Evolutionary conservation across 1,140 invertebrate species (phyloP).

Genomic region (Acromyrmex echinatior): DNA sequence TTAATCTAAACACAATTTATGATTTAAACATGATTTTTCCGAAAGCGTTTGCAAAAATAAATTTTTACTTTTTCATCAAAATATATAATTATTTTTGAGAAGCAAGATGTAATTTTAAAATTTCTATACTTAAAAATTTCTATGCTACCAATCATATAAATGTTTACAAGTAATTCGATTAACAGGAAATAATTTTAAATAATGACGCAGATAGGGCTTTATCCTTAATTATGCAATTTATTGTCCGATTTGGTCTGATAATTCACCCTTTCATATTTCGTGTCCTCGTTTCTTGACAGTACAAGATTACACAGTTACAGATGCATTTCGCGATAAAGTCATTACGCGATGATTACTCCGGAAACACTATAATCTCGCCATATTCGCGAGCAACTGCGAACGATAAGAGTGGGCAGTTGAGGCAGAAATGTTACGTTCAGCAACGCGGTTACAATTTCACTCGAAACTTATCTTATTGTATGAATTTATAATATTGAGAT

Average conservation of each 20-base stretch:
- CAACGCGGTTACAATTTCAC: slow-evolving; percentile 53
- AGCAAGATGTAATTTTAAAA: not conserved
- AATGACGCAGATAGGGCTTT: not conserved
- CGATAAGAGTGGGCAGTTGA: slow-evolving; percentile 18
- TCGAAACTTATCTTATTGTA: slow-evolving; percentile 44
- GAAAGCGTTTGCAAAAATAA: not conserved
- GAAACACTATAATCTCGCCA: slow-evolving; percentile 42
- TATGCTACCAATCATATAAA: not conserved
- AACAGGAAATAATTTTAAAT: slow-evolving; percentile 4
- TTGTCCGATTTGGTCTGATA: slow-evolving; percentile 15
- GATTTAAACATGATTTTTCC: not conserved
- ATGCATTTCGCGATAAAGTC: slow-evolving; percentile 42
- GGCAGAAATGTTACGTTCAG: slow-evolving; percentile 18
- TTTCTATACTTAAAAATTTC: not conserved
- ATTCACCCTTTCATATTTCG: slow-evolving; percentile 26
- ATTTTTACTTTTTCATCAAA: not conserved
- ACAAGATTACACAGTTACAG: slow-evolving; percentile 9
- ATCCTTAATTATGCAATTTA: not conserved
- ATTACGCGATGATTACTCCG: slow-evolving; percentile 56
- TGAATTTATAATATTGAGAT: slow-evolving; percentile 55
- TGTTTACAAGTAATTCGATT: not conserved
- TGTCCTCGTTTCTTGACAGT: slow-evolving; percentile 34
- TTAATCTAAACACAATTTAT: not conserved
- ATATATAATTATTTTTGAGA: not conserved
- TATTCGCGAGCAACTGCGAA: not conserved